Evolutionary conservation across 2,888 invertebrate species (phyloP).

Genomic region (Isoperla grammatica): DNA sequence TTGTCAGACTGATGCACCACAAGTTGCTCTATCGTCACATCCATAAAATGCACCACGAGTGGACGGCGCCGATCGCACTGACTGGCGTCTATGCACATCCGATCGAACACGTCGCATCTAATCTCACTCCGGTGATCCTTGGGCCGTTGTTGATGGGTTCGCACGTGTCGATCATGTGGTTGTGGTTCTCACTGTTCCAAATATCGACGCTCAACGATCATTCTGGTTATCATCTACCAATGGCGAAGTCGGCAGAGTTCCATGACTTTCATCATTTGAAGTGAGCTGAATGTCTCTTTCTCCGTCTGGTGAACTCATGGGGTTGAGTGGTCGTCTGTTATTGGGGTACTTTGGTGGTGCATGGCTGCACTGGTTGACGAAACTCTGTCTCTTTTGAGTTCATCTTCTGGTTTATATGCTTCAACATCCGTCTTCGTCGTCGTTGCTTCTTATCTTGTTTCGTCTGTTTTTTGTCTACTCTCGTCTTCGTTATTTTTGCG

Average conservation of each 20-base stretch:
- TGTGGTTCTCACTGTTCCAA: slow-evolving; percentile 46
- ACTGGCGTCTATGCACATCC: slow-evolving; percentile 47
- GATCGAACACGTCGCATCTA: slow-evolving; percentile 46
- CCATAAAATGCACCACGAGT: slow-evolving; percentile 52
- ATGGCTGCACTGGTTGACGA: too few relatives aligned
- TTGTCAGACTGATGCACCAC: slow-evolving; percentile 45
- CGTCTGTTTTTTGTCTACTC: too few relatives aligned
- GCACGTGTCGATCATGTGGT: slow-evolving; percentile 38
- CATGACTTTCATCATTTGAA: slow-evolving; percentile 53
- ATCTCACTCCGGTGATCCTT: slow-evolving; percentile 44
- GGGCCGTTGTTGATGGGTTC: slow-evolving; percentile 42
- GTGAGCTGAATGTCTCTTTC: slow-evolving; percentile 27
- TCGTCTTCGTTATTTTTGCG: too few relatives aligned
- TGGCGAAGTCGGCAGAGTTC: slow-evolving; percentile 48
- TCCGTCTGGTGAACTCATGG: too few relatives aligned
- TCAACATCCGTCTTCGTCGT: too few relatives aligned
- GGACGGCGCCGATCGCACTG: slow-evolving; percentile 50
- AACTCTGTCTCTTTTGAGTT: too few relatives aligned
- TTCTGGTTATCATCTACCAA: slow-evolving; percentile 50
- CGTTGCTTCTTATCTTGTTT: too few relatives aligned
- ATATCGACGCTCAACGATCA: slow-evolving; percentile 47
- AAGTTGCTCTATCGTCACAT: slow-evolving; percentile 46
- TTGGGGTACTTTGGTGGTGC: too few relatives aligned
- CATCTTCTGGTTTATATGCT: too few relatives aligned
- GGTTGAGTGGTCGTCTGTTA: too few relatives aligned